phyloP scores from a whole-genome alignment of 1,140 invertebrate genomes.

The Zaprionus camerounensis region DNA sequence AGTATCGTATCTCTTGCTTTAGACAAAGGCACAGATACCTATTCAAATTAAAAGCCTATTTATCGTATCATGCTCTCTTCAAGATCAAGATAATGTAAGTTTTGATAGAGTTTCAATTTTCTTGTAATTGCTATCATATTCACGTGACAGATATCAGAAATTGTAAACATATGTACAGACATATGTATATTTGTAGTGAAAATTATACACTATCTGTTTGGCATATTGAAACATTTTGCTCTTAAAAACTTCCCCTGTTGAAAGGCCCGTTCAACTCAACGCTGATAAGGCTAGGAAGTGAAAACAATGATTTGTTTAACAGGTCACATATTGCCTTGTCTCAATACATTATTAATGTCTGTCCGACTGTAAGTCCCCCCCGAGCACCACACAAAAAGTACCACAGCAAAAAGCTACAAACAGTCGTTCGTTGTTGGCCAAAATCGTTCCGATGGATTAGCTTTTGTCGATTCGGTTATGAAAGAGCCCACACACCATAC shows the following conservation, averaged over 20 bases:
- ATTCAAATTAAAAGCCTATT: too few relatives aligned
- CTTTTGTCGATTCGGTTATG: slow-evolving; percentile 5
- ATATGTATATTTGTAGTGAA: neutral
- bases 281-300: slow-evolving; percentile 10
- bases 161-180: too few relatives aligned
- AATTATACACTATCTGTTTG: neutral
- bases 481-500: too few relatives aligned
- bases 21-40: too few relatives aligned
- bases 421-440: neutral
- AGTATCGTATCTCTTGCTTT: neutral
- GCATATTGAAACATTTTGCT: neutral
- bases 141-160: neutral
- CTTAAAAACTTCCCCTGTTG: slow-evolving; percentile 5
- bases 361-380: slow-evolving; percentile 15
- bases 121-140: neutral
- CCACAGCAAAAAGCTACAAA: neutral
- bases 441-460: neutral
- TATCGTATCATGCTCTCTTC: neutral
- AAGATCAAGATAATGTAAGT: neutral
- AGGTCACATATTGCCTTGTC: slow-evolving; percentile 17
- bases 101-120: neutral
- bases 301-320: slow-evolving; percentile 17
- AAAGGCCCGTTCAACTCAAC: neutral
- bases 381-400: slow-evolving; percentile 15
- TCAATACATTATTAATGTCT: neutral